A percentile compares a stretch with the other conserved stretches of the same genome.
phyloP scores from a whole-genome alignment of 2,888 invertebrate species.

The Tridacna gigas region DNA sequence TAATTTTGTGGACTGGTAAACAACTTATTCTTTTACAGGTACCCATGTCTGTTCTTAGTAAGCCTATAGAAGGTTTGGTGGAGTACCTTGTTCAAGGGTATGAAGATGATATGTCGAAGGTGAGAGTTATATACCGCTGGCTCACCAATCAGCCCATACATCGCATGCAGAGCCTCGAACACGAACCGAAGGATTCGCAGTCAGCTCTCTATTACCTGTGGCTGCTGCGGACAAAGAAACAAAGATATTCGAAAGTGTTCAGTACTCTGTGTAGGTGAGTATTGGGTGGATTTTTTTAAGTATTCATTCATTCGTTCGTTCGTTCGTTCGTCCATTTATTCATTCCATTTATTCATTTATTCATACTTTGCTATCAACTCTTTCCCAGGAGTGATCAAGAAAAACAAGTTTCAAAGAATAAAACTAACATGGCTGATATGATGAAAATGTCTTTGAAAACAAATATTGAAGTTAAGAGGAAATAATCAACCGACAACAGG shows the following conservation, averaged over 20 bases:
- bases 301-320: no score
- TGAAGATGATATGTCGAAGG: constrained; percentile 67
- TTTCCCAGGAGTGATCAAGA: no score
- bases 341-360: no score
- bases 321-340: no score
- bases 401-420: no score
- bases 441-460: no score
- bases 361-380: no score
- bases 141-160: constrained; percentile 75
- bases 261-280: constrained; percentile 76
- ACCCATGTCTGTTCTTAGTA: constrained; percentile 60
- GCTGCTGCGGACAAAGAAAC: constrained; percentile 75
- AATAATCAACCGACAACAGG: no score
- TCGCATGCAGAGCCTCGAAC: constrained; percentile 70
- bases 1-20: no score
- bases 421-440: no score
- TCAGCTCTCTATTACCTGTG: constrained; percentile 76
- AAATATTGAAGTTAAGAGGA: no score
- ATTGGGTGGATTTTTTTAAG: no score
- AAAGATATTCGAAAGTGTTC: constrained; percentile 78
- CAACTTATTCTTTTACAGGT: constrained; percentile 46
- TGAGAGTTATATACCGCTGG: constrained; percentile 78
- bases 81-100: constrained; percentile 64
- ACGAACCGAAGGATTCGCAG: constrained; percentile 68
- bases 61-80: constrained; percentile 66